Evolutionary conservation across 2,888 invertebrate genomes (phyloP).

Genomic region (Chrysolina americana): DNA sequence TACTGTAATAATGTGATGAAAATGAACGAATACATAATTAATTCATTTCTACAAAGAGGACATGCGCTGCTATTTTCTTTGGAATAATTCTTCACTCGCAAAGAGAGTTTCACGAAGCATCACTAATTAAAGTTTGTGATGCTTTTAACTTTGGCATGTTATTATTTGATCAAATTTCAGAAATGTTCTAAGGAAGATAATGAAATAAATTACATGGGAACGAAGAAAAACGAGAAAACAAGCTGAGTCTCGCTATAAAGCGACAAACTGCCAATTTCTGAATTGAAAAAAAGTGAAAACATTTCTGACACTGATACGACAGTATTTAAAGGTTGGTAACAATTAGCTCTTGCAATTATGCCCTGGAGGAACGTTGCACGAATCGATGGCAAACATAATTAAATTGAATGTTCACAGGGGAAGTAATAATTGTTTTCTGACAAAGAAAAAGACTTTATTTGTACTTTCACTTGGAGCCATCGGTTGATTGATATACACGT

Average conservation of each 20-base stretch:
- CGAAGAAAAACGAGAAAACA: neutral
- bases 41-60: neutral
- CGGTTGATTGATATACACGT: no score
- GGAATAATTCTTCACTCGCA: neutral
- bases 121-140: neutral
- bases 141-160: neutral
- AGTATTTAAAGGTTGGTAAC: no score
- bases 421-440: no score
- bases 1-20: no score
- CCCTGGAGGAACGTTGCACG: no score
- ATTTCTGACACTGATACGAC: neutral
- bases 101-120: neutral
- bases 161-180: neutral
- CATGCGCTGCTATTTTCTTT: neutral
- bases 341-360: no score
- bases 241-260: neutral
- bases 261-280: neutral
- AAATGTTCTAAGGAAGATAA: neutral
- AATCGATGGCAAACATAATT: no score
- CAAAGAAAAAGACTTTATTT: no score
- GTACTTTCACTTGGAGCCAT: no score
- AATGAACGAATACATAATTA: no score
- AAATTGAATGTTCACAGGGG: no score
- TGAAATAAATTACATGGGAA: neutral
- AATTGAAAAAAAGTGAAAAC: neutral